Conservation (phyloP, 37 sponge, comb jelly and placozoan species). For the Geodia barretti region DNA sequence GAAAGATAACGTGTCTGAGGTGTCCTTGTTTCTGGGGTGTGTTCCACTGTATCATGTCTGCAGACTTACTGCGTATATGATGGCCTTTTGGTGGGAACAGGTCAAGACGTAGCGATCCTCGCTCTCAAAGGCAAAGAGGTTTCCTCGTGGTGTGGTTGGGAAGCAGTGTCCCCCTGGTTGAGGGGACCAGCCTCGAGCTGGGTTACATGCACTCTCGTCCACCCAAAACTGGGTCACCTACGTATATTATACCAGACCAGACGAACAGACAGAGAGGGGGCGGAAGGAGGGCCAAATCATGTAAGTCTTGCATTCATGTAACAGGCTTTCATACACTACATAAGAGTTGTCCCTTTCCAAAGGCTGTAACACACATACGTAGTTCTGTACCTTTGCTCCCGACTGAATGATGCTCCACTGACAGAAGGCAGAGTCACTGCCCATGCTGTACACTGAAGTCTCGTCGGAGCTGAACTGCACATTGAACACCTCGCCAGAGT, state of each 20-base stretch:
- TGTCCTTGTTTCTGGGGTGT: no score
- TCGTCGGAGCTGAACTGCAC: constrained; percentile 94
- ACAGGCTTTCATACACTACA: no score
- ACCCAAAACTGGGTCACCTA: constrained; percentile 33
- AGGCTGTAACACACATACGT: no score
- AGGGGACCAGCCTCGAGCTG: constrained; percentile 21
- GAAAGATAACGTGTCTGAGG: no score
- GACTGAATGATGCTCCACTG: constrained; percentile 78
- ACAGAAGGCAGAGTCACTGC: constrained; percentile 62
- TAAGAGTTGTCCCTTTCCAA: not conserved
- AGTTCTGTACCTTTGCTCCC: constrained; percentile 32
- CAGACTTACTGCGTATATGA: constrained; percentile 63
- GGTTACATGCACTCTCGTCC: constrained; percentile 36
- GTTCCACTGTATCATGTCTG: no score
- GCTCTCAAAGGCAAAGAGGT: constrained; percentile 78
- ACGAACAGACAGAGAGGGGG: constrained; percentile 11
- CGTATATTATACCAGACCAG: no score
- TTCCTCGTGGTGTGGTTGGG: constrained; percentile 49
- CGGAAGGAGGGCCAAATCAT: not conserved
- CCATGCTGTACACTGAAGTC: constrained; percentile 85
- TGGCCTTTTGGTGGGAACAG: constrained; percentile 53
- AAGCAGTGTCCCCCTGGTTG: constrained; percentile 5
- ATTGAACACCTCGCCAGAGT: constrained; percentile 74
- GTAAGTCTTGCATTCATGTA: no score
- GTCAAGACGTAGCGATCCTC: constrained; percentile 78